Conservation (phyloP, 1,140 invertebrate genomes). For the Atta cephalotes region DNA sequence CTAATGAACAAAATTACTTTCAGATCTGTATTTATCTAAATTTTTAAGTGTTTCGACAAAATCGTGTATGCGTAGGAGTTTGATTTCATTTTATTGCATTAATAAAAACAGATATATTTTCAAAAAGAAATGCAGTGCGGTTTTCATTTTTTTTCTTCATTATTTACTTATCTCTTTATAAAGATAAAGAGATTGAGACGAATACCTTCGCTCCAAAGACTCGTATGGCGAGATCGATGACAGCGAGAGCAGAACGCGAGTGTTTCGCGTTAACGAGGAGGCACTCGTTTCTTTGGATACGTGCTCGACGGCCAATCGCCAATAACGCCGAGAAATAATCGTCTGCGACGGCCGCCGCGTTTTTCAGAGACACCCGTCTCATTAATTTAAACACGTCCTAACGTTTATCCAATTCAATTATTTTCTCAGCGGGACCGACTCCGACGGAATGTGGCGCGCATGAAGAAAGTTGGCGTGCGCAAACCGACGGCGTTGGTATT, state of each 20-base stretch:
- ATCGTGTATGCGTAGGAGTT: not conserved
- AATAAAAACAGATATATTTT: not conserved
- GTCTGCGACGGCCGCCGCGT: constrained; percentile 43
- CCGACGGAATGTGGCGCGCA: not conserved
- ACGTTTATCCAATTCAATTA: constrained; percentile 27
- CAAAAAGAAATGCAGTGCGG: not conserved
- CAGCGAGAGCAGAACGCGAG: constrained; percentile 48
- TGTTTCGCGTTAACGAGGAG: constrained; percentile 48
- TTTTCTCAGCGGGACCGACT: not conserved
- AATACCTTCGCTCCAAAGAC: constrained; percentile 61
- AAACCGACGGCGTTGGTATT: not conserved
- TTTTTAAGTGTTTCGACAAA: not conserved
- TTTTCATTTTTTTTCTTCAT: not conserved
- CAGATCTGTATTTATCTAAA: too few species aligned
- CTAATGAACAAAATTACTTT: too few species aligned
- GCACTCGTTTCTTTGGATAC: constrained; percentile 34
- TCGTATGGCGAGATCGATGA: constrained; percentile 41
- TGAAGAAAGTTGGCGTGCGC: not conserved
- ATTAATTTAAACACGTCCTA: constrained; percentile 60
- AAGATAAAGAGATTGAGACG: not conserved
- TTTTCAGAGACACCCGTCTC: constrained; percentile 3
- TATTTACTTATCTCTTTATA: not conserved
- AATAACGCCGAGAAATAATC: constrained; percentile 62
- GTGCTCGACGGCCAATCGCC: constrained; percentile 50
- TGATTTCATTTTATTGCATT: not conserved